Conservation (phyloP, 2,113 vertebrate species). For the Thryonomys swinderianus region DNA sequence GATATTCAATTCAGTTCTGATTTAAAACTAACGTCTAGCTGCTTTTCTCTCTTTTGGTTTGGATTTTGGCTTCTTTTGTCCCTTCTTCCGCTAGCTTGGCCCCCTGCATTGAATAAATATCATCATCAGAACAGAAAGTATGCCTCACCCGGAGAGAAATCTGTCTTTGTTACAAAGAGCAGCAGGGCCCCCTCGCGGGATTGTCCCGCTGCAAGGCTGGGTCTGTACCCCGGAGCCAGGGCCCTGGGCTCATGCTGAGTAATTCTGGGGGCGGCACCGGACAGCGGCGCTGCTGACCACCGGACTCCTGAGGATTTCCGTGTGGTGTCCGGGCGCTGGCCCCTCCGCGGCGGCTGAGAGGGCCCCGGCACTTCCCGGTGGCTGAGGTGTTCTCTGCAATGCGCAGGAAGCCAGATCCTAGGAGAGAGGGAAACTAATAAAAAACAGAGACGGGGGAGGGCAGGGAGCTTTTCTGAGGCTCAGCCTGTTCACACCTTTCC, state of each 20-base stretch:
- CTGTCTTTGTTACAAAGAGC: neutral
- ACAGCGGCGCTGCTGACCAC: neutral
- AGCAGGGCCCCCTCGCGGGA: neutral
- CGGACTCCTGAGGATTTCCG: neutral
- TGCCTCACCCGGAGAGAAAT: neutral
- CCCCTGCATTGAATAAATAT: conserved; percentile 20
- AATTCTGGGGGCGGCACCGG: neutral
- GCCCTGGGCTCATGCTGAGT: neutral
- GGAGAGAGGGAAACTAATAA: neutral
- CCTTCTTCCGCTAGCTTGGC: conserved; percentile 25
- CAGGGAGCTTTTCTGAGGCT: neutral
- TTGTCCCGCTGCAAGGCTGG: neutral
- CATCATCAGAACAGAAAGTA: conserved; percentile 2
- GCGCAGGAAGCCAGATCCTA: neutral
- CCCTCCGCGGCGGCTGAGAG: neutral
- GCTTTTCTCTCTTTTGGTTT: conserved; percentile 43
- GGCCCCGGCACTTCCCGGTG: too few relatives aligned
- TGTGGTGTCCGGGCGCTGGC: neutral
- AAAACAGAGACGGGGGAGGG: neutral
- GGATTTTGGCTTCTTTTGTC: conserved; percentile 62
- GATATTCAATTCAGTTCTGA: conserved; percentile 54
- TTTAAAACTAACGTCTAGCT: conserved; percentile 40
- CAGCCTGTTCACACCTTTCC: neutral
- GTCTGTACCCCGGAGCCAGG: neutral
- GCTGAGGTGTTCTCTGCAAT: neutral